These are phyloP conservation scores for Styela clava DNA, from an alignment of 23 tunicate species.

Conservation along the genomic window DNA sequence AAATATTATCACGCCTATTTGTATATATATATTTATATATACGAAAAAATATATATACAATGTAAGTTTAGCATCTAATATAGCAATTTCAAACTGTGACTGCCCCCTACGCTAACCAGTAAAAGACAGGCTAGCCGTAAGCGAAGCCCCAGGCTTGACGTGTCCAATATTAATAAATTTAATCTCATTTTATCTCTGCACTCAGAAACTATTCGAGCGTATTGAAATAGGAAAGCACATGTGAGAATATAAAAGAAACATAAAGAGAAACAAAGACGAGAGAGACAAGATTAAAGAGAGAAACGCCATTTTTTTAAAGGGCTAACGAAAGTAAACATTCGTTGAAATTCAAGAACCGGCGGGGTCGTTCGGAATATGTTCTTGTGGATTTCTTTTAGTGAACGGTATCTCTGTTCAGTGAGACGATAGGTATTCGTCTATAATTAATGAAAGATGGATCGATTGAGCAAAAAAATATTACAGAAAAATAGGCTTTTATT, in stretches of 20 bases:
- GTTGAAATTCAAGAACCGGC: constrained; percentile 19
- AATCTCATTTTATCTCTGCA: background rate
- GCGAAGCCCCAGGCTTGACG: too few relatives aligned
- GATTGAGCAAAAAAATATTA: background rate
- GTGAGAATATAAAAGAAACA: background rate
- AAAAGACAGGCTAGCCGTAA: too few relatives aligned
- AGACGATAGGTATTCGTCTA: too few relatives aligned
- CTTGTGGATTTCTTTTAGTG: background rate
- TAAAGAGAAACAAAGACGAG: background rate
- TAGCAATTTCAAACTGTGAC: too few relatives aligned
- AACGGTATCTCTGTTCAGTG: too few relatives aligned
- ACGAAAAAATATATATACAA: too few relatives aligned
- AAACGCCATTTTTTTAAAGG: background rate
- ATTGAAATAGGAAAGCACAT: background rate
- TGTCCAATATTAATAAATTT: background rate
- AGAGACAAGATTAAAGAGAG: background rate
- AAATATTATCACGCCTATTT: too few relatives aligned
- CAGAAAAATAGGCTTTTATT: constrained; percentile 28
- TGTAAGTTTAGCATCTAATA: too few relatives aligned
- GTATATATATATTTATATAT: too few relatives aligned
- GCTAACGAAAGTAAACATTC: constrained; percentile 28
- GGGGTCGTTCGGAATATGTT: background rate
- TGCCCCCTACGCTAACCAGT: too few relatives aligned
- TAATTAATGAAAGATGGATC: constrained; percentile 14
- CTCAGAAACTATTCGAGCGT: background rate